These are phyloP conservation scores for Cervus canadensis DNA, from an alignment of 2,113 vertebrate species.

Conservation along the genomic window DNA sequence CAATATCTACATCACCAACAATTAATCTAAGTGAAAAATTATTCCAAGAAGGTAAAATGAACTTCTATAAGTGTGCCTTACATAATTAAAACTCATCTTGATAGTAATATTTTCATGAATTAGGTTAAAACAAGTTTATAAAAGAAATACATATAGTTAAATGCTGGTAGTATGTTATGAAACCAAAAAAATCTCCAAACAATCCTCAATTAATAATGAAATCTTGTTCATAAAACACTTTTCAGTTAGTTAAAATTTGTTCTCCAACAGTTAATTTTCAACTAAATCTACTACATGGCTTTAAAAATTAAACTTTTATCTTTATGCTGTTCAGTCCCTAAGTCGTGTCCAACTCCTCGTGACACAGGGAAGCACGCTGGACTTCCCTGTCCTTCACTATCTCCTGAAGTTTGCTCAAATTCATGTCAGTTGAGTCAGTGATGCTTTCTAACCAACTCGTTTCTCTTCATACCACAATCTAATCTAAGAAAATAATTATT, in stretches of 20 bases:
- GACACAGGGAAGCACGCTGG: not conserved
- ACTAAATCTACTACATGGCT: not conserved
- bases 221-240: not conserved
- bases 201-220: not conserved
- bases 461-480: not conserved
- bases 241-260: slow-evolving; percentile 22
- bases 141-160: not conserved
- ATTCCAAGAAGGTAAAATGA: not conserved
- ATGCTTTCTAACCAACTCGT: not conserved
- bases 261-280: not conserved
- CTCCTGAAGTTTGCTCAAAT: not conserved
- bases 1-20: not conserved
- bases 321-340: not conserved
- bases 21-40: slow-evolving; percentile 31
- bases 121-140: slow-evolving; percentile 35
- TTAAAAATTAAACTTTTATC: not conserved
- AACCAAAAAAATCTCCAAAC: not conserved
- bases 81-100: not conserved
- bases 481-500: not conserved
- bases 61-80: not conserved
- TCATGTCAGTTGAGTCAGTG: not conserved
- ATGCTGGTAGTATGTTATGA: not conserved
- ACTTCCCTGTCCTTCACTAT: not conserved
- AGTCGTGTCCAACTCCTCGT: not conserved
- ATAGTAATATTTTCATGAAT: not conserved